Evolutionary conservation across 2,888 invertebrate species (phyloP).

Genomic region (Ochlodes sylvanus): DNA sequence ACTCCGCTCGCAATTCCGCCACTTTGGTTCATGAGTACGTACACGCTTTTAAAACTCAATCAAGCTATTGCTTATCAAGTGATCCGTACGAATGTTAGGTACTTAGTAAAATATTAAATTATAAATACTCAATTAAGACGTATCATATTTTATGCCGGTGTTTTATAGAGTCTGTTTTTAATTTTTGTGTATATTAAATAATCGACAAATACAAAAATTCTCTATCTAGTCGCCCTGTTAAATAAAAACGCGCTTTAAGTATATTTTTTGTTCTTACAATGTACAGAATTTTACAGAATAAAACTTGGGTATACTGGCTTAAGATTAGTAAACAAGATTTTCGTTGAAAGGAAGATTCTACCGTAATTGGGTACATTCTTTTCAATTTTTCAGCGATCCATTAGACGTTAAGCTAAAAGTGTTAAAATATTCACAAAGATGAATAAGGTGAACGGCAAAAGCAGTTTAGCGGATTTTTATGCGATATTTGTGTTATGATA

Average conservation of each 20-base stretch:
- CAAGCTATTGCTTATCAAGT: neutral
- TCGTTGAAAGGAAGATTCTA: slow-evolving; percentile 51
- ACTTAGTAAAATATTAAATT: too few relatives aligned
- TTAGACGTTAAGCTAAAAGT: slow-evolving; percentile 53
- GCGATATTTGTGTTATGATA: slow-evolving; percentile 3
- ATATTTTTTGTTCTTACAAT: slow-evolving; percentile 12
- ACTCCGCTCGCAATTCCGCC: slow-evolving; percentile 7
- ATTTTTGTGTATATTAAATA: too few relatives aligned
- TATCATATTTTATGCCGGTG: too few relatives aligned
- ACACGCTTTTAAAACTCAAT: slow-evolving; percentile 3
- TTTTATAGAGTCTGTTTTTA: too few relatives aligned
- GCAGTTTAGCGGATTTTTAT: slow-evolving; percentile 22
- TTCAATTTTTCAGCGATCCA: slow-evolving; percentile 59
- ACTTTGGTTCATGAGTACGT: slow-evolving; percentile 18
- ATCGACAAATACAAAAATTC: neutral
- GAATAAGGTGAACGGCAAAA: slow-evolving; percentile 49
- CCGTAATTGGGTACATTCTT: slow-evolving; percentile 56
- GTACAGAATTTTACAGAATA: neutral
- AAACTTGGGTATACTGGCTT: slow-evolving; percentile 14
- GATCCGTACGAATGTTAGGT: neutral
- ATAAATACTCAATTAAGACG: too few relatives aligned
- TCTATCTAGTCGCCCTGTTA: neutral
- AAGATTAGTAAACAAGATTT: slow-evolving; percentile 18
- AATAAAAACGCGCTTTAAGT: neutral
- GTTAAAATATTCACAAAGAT: slow-evolving; percentile 60